Base-by-base conservation (phyloP, 2,888 invertebrate genomes). In the Agonopterix arenella region DNA sequence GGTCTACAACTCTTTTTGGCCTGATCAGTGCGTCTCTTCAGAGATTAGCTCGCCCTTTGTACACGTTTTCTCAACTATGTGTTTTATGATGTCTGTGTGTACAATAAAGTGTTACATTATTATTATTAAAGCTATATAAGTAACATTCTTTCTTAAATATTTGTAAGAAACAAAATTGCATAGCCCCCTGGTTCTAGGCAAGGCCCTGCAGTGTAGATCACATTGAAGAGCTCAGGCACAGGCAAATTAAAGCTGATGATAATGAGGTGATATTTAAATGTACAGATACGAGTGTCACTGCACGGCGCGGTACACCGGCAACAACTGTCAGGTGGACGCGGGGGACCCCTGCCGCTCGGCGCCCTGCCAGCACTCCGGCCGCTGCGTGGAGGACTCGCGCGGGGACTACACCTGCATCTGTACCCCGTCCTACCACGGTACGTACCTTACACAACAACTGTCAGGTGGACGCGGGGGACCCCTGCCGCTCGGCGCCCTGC, bases 281-380 rank as follows among this genome's bases (percentile, higher is more conserved):
- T 1, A 11, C 60, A 88, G 92, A 55, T 97, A 96, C 80, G 94
- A 94, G 71, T 97, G 97, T 80, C 92, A 93, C 73, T 97, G 97
- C 86, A 91, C 93, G 52, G 93, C 95, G 37, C 92, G 96, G 50
- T 97, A 95, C 82, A 92, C 94, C 50, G 97, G 97, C 60, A 94
- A 94, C 85, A 96, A 96, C 84, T 97, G 97, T 84, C 94, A 96
- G 80, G 92, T 93, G 76, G 95, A 96, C 82, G 91, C 90, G 73
- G 95, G 95, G 47, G 91, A 93, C 59, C 94, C 94, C 0, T 96
- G 96, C 71, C 72, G 76, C 52, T 92, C 91, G 45, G 84, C 79
- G 55, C 91, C 94, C 9, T 98, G 98, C 75, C 89, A 85, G 56
- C 94, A 97, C 85, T 92, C 90, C 44, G 97, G 93, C 5, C 86